These are phyloP conservation scores for Agrotis puta DNA, from an alignment of 2,888 invertebrate species.

Conservation along the genomic window DNA sequence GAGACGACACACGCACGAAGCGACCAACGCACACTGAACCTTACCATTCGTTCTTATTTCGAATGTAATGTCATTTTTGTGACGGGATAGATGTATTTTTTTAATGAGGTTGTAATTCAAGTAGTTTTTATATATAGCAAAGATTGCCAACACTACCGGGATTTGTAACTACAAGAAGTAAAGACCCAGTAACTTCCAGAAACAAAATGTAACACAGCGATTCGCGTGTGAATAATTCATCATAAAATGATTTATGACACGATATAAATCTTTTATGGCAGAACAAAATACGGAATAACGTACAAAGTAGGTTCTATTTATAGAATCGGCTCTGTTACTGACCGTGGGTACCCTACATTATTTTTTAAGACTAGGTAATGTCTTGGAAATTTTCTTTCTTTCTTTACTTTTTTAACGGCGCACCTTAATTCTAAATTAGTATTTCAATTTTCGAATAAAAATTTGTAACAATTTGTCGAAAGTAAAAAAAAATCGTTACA, in stretches of 20 bases:
- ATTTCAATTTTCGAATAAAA: slow-evolving; percentile 67
- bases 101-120: neutral
- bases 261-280: slow-evolving; percentile 60
- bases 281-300: slow-evolving; percentile 59
- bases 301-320: slow-evolving; percentile 55
- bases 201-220: slow-evolving; percentile 51
- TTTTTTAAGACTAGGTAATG: slow-evolving; percentile 25
- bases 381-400: slow-evolving; percentile 5
- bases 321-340: slow-evolving; percentile 46
- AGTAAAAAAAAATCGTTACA: slow-evolving; percentile 59
- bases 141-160: slow-evolving; percentile 10
- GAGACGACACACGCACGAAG: slow-evolving; percentile 54
- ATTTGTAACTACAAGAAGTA: slow-evolving; percentile 18
- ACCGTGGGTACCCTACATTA: slow-evolving; percentile 41
- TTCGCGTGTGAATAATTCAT: slow-evolving; percentile 64
- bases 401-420: slow-evolving; percentile 4
- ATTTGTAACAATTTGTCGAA: slow-evolving; percentile 69
- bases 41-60: slow-evolving; percentile 11
- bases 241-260: slow-evolving; percentile 56
- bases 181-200: slow-evolving; percentile 24
- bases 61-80: slow-evolving; percentile 7
- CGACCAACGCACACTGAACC: slow-evolving; percentile 63
- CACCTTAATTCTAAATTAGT: slow-evolving; percentile 42
- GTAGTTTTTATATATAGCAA: neutral
- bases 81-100: neutral